phyloP scores from a whole-genome alignment of 2,113 vertebrate species.

The Thalassarche chlororhynchos region DNA sequence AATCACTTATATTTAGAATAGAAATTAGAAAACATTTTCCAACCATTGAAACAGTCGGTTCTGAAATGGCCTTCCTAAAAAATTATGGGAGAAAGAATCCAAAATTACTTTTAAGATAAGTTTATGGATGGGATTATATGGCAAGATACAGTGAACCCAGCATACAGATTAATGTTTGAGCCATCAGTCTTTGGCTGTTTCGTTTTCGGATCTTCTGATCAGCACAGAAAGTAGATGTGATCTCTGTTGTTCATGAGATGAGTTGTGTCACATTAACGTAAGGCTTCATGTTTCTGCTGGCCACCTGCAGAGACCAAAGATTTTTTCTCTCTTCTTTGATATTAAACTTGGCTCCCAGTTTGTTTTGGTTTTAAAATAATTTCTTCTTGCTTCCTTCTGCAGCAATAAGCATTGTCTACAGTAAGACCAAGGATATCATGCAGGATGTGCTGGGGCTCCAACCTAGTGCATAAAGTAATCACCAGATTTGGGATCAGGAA shows the following conservation, averaged over 20 bases:
- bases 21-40: not conserved
- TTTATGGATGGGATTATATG: not conserved
- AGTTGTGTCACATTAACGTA: not conserved
- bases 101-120: not conserved
- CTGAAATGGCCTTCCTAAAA: not conserved
- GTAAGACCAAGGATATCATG: not conserved
- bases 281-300: not conserved
- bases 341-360: not conserved
- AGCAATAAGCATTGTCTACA: not conserved
- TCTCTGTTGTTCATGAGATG: not conserved
- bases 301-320: not conserved
- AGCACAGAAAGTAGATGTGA: not conserved
- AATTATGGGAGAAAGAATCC: not conserved
- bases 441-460: not conserved
- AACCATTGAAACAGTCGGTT: not conserved
- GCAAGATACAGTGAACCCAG: not conserved
- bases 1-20: not conserved
- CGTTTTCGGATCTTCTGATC: not conserved
- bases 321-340: not conserved
- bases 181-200: not conserved
- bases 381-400: not conserved
- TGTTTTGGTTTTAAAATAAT: not conserved
- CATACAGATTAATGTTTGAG: not conserved
- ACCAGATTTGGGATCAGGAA: not conserved
- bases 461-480: not conserved